phyloP scores from a whole-genome alignment of 2,888 invertebrate species.

The Ophion ellenae region DNA sequence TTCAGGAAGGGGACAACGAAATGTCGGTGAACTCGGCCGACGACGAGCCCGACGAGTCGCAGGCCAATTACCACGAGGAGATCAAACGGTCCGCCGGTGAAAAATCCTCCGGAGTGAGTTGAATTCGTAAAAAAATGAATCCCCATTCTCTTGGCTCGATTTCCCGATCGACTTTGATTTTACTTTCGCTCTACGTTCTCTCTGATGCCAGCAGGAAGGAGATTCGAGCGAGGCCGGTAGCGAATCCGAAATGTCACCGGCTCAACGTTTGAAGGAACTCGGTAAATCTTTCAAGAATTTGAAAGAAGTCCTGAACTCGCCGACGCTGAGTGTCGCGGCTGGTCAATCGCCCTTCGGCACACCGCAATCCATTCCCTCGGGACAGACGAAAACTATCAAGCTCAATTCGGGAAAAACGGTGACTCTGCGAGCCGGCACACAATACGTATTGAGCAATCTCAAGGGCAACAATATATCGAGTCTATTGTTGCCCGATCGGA shows the following conservation, averaged over 20 bases:
- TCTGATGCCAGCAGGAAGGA: constrained; percentile 44
- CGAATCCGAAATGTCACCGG: constrained; percentile 51
- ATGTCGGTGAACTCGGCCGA: constrained; percentile 52
- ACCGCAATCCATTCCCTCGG: constrained; percentile 72
- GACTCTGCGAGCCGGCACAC: constrained; percentile 75
- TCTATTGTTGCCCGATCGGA: constrained; percentile 67
- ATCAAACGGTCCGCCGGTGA: constrained; percentile 38
- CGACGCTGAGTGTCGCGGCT: constrained; percentile 56
- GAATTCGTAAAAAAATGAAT: not conserved
- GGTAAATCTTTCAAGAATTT: constrained; percentile 37
- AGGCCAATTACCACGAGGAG: constrained; percentile 45
- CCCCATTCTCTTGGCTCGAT: not conserved
- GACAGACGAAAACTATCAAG: constrained; percentile 74
- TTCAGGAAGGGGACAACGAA: constrained; percentile 55
- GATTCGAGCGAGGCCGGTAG: constrained; percentile 60
- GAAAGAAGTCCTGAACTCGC: constrained; percentile 32
- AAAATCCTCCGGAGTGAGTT: constrained; percentile 52
- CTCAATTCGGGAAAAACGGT: constrained; percentile 76
- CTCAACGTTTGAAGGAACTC: constrained; percentile 18
- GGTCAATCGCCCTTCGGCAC: constrained; percentile 67
- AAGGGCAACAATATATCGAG: constrained; percentile 73
- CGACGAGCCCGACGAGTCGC: constrained; percentile 42
- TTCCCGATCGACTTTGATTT: not conserved
- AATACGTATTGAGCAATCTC: constrained; percentile 76
- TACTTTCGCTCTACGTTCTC: not conserved